These are phyloP conservation scores for Pedetes capensis DNA, from an alignment of 2,113 vertebrate genomes.

Conservation along the genomic window DNA sequence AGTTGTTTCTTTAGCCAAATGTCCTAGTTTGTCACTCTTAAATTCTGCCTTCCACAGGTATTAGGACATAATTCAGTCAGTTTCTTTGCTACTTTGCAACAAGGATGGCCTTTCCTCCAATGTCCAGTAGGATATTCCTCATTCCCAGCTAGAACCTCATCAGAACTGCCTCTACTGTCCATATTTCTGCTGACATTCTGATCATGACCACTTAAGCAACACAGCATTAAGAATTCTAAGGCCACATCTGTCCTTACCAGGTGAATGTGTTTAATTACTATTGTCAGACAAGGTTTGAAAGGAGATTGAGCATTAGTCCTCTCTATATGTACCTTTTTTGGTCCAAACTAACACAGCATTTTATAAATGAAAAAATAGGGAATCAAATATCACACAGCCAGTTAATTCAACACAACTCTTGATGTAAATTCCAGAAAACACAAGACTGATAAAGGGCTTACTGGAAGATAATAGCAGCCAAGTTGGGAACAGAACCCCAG, in stretches of 20 bases:
- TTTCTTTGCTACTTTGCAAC: neutral
- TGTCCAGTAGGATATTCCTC: neutral
- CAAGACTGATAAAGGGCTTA: neutral
- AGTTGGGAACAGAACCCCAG: neutral
- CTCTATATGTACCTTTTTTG: neutral
- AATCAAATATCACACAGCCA: neutral
- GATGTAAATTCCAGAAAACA: neutral
- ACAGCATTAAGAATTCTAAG: conserved; percentile 15
- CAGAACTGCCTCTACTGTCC: neutral
- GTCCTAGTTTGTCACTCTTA: neutral
- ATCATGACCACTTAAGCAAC: neutral
- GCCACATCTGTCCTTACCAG: neutral
- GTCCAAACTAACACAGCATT: neutral
- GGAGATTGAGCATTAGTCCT: neutral
- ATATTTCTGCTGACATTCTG: neutral
- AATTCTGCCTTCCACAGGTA: neutral
- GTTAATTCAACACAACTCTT: neutral
- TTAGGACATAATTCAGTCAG: neutral
- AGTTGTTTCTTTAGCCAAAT: neutral
- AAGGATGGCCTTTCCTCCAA: no score
- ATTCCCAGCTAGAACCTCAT: neutral
- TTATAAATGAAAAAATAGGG: neutral
- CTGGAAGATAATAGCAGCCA: neutral
- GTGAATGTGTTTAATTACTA: neutral
- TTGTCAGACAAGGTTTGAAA: neutral